Base-by-base conservation (phyloP, 2,888 invertebrate genomes). In the Heliconius erato region DNA sequence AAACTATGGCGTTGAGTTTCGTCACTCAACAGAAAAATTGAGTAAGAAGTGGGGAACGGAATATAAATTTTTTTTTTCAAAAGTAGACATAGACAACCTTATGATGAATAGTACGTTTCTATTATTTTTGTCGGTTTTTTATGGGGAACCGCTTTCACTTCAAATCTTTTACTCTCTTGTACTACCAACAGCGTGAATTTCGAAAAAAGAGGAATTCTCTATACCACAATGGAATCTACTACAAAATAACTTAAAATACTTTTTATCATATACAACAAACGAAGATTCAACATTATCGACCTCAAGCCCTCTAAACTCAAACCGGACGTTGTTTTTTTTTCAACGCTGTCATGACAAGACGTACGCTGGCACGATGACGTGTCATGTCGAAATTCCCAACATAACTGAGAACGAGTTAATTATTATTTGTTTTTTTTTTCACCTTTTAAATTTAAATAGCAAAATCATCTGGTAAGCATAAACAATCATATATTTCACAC, bases 341-440 rank as follows among this genome's bases (percentile, higher is more conserved):
- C 89, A 86, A 83, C 88, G 88, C 92, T 90, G 92, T 93, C 93
- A 93, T 86, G 84, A 86, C 84, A 86, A 86, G 87, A 86, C 88
- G 84, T 87, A 89, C 88, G 88, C 89, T 85, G 28, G 90, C 89
- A 87, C 87, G 91, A 89, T 92, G 94, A 94, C 93, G 91, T 90
- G 91, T 88, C 91, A 89, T 88, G 93, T 94, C 94, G 94, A 92
- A 92, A 92, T 92, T 89, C 88, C 85, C 84, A 88, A 91, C 91
- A 87, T 89, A 92, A 89, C 92, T 94, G 93, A 93, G 93, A 93
- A 95, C 91, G 94, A 93, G 93, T 94, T 94, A 93, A 94, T 94
- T 93, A 91, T 81, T 79, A 82, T 83, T 79, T 68, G 74, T 63
- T 63, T 63, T 63, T 63, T n/a, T n/a, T 12, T n/a, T n/a, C 63